Conservation (phyloP, 1,140 invertebrate species). For the Philotrypesis tridentata region DNA sequence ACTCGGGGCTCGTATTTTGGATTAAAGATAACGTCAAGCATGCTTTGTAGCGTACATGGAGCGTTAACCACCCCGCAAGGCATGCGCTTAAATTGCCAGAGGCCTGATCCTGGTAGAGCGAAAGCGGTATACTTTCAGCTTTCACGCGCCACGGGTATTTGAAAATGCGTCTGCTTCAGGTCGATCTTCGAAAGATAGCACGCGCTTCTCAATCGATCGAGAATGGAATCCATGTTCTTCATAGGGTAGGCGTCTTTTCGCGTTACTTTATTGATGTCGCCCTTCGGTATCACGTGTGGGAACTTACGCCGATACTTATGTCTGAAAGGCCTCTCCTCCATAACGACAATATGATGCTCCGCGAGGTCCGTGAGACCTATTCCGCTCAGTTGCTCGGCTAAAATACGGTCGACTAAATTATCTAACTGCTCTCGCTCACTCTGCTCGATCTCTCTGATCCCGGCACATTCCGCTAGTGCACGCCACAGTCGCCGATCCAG, state of each 20-base stretch:
- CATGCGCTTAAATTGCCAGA: neutral
- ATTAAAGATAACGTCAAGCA: neutral
- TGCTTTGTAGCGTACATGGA: neutral
- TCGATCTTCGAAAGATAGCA: neutral
- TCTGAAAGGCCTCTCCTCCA: no score
- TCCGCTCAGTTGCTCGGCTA: no score
- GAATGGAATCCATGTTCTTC: neutral
- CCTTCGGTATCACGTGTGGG: neutral
- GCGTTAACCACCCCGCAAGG: neutral
- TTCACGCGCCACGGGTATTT: neutral
- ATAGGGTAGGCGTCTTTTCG: neutral
- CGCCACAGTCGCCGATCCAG: no score
- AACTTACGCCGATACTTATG: no score
- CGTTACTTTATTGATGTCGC: neutral
- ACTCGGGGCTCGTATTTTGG: neutral
- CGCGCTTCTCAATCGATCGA: conserved; percentile 34
- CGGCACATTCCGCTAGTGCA: no score
- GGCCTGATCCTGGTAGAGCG: neutral
- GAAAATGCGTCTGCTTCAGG: neutral
- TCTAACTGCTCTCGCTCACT: no score
- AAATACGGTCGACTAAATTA: no score
- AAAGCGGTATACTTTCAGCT: neutral
- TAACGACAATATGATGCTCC: no score
- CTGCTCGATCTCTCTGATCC: no score
- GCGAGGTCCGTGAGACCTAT: no score